phyloP scores from a whole-genome alignment of 1,140 invertebrate species.

The Drosophila biarmipes region DNA sequence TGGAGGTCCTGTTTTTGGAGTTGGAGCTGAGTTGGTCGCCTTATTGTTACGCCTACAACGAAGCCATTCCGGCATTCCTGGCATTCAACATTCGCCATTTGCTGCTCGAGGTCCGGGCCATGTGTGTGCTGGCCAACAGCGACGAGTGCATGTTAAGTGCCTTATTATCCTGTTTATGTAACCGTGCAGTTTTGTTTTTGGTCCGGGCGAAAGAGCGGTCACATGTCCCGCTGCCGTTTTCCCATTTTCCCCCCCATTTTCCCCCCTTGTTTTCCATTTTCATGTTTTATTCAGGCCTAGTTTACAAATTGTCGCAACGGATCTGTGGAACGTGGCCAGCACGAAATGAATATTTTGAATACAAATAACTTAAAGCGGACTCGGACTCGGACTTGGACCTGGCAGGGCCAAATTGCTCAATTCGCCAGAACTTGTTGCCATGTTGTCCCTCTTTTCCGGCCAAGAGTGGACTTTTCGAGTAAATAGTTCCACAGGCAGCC shows the following conservation, averaged over 20 bases:
- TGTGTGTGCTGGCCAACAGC: constrained; percentile 52
- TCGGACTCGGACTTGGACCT: neutral
- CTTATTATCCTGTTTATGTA: constrained; percentile 82
- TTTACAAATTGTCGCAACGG: constrained; percentile 74
- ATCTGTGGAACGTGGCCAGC: constrained; percentile 34
- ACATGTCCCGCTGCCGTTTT: constrained; percentile 29
- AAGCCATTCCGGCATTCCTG: constrained; percentile 61
- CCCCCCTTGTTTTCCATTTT: constrained; percentile 29
- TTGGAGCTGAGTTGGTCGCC: constrained; percentile 33
- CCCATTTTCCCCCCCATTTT: neutral
- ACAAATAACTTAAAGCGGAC: constrained; percentile 54
- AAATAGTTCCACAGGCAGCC: neutral
- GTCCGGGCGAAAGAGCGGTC: constrained; percentile 29
- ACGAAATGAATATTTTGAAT: constrained; percentile 67
- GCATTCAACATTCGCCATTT: constrained; percentile 49
- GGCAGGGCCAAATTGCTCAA: constrained; percentile 15
- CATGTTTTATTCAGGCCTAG: constrained; percentile 76
- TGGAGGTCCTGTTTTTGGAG: constrained; percentile 55
- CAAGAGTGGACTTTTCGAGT: constrained; percentile 1
- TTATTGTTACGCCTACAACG: constrained; percentile 62
- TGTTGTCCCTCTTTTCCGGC: constrained; percentile 1
- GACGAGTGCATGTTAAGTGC: constrained; percentile 79
- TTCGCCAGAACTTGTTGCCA: constrained; percentile 27
- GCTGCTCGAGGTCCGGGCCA: constrained; percentile 31
- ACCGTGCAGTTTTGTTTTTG: constrained; percentile 65